Evolutionary conservation across 2,113 vertebrate genomes (phyloP).

Genomic region (Talpa occidentalis): DNA sequence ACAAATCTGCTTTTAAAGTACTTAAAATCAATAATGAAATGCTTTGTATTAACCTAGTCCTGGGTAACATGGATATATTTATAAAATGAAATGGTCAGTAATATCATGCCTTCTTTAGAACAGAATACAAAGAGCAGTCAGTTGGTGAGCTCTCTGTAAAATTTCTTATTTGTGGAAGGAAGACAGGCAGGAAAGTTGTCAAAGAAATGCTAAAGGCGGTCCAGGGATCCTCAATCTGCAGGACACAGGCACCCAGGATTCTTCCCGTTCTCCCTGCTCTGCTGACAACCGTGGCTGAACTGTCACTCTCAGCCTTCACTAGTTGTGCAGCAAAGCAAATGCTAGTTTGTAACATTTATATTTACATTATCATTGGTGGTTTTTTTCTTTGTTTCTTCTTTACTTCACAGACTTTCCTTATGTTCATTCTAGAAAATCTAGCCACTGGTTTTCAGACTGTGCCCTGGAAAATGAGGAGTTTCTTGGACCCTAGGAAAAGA

Average conservation of each 20-base stretch:
- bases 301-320: not conserved
- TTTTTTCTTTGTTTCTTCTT: not conserved
- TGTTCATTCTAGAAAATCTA: not conserved
- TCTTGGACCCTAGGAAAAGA: not conserved
- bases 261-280: not conserved
- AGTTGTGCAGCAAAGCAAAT: not conserved
- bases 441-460: not conserved
- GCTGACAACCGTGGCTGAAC: not conserved
- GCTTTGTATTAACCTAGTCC: not conserved
- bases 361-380: not conserved
- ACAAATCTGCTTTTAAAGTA: constrained; percentile 30
- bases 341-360: not conserved
- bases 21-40: constrained; percentile 51
- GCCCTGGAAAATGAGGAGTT: not conserved
- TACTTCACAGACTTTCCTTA: not conserved
- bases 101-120: not conserved
- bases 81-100: not conserved
- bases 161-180: not conserved
- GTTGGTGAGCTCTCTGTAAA: not conserved
- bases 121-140: not conserved
- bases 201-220: not conserved
- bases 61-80: not conserved
- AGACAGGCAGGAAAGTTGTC: not conserved
- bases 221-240: not conserved
- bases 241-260: no score